These are phyloP conservation scores for Nudaria mundana DNA, from an alignment of 2,888 invertebrate genomes.

Conservation along the genomic window DNA sequence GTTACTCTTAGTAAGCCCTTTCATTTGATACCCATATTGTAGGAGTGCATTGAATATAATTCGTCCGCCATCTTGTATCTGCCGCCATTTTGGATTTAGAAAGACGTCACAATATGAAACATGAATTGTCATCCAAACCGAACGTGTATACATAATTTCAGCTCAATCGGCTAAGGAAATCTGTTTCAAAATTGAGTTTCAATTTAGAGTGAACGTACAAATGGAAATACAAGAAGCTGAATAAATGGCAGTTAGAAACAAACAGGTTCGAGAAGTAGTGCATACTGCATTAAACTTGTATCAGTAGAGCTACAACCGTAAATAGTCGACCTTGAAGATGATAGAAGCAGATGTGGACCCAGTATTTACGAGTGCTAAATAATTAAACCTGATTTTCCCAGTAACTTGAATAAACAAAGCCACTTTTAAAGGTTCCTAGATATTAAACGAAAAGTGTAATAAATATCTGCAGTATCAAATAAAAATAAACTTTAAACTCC, in stretches of 20 bases:
- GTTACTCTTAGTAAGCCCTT: no score
- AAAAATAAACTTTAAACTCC: conserved; percentile 41
- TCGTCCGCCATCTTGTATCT: no score
- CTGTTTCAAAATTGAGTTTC: no score
- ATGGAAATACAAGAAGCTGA: neutral
- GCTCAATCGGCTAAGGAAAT: no score
- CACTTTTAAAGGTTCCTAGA: conserved; percentile 62
- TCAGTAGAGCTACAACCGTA: conserved; percentile 21
- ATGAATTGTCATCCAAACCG: no score
- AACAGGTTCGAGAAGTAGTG: conserved; percentile 17
- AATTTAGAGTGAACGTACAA: no score
- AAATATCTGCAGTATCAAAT: conserved; percentile 13
- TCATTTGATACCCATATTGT: no score
- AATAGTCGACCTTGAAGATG: conserved; percentile 54
- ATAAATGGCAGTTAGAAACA: conserved; percentile 15
- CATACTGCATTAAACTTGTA: no score
- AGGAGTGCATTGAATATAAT: no score
- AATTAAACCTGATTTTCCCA: conserved; percentile 59
- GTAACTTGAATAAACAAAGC: conserved; percentile 49
- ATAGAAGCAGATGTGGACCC: conserved; percentile 35
- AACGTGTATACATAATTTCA: no score
- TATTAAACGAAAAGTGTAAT: conserved; percentile 42
- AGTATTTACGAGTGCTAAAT: conserved; percentile 45
- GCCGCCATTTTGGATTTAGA: no score
- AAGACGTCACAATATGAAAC: no score